phyloP scores from a whole-genome alignment of 1,140 invertebrate genomes.

The Chymomyza costata region DNA sequence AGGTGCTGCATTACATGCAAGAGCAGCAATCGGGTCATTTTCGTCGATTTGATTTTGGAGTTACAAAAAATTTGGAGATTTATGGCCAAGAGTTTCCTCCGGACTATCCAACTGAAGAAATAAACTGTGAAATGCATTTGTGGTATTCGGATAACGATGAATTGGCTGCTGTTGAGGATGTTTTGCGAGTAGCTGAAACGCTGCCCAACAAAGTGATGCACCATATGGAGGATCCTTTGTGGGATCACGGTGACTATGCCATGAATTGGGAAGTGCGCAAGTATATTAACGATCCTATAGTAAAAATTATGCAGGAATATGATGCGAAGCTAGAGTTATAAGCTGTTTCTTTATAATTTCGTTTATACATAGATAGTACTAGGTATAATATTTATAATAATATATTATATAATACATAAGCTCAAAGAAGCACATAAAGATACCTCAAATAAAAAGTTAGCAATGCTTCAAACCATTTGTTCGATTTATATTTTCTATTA shows the following conservation, averaged over 20 bases:
- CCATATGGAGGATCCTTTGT: constrained; percentile 76
- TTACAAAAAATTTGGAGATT: constrained; percentile 73
- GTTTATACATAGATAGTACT: no score
- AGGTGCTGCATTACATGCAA: constrained; percentile 76
- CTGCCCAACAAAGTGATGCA: constrained; percentile 74
- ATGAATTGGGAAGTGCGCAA: constrained; percentile 31
- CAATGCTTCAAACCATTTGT: no score
- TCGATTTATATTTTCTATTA: no score
- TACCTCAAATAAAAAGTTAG: no score
- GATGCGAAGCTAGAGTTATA: no score
- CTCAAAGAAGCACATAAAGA: no score
- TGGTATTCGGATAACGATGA: constrained; percentile 80
- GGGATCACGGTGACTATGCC: constrained; percentile 80
- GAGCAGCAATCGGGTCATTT: constrained; percentile 66
- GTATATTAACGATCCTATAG: constrained; percentile 51
- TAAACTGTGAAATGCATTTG: constrained; percentile 79
- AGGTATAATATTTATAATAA: no score
- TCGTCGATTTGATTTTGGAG: constrained; percentile 75
- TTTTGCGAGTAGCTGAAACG: constrained; percentile 75
- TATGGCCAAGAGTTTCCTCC: constrained; percentile 77
- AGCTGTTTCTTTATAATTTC: no score
- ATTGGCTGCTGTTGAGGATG: constrained; percentile 79
- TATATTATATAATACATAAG: no score
- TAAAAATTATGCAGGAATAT: constrained; percentile 43
- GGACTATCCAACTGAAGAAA: constrained; percentile 78